Base-by-base conservation (phyloP, 2,113 vertebrate species). In the Agapornis roseicollis region DNA sequence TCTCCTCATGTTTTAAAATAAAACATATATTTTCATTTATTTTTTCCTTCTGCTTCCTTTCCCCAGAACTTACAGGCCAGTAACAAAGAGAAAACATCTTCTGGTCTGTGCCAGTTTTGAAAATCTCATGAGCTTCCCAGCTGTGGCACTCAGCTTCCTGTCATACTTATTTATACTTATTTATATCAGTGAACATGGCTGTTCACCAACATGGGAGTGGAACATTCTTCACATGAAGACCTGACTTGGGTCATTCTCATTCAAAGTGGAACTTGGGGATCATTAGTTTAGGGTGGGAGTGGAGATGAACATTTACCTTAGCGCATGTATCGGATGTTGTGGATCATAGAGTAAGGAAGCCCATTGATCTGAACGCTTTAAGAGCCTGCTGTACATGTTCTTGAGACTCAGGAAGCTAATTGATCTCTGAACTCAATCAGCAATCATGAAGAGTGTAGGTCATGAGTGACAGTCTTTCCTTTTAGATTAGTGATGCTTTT, bases 401-500 rank as follows among this genome's bases (percentile, higher is more conserved):
- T 71, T n/a, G 56, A 86, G 82, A 44, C 0, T 7, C 86, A 93
- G 86, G 86, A 90, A 94, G 89, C 52, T 28, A 41, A 65, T 28
- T 87, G 91, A 92, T 94, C 73, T 55, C 56, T 84, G 47, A 84
- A 58, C 87, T 80, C 63, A 37, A 8, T 76, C 80, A 94, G 77
- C 87, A 68, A 4, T 72, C n/a, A 31, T 64, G 47, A 0, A 1
- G 44, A 29, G 10, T 31, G 87, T 15, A 91, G 87, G 83, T 92
- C 91, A 37, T 28, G 18, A 81, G 44, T 0, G 2, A n/a, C 0
- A 2, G 9, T n/a, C 66, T 87, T 76, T 58, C 28, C 55, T 68
- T 78, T 68, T 46, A 31, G 15, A 10, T 66, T 20, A 42, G 39
- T 47, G 53, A 5, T 46, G 25, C 17, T 27, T 86, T 83, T 50